Evolutionary conservation across 2,888 invertebrate genomes (phyloP).

Genomic region (Acrobasis suavella): DNA sequence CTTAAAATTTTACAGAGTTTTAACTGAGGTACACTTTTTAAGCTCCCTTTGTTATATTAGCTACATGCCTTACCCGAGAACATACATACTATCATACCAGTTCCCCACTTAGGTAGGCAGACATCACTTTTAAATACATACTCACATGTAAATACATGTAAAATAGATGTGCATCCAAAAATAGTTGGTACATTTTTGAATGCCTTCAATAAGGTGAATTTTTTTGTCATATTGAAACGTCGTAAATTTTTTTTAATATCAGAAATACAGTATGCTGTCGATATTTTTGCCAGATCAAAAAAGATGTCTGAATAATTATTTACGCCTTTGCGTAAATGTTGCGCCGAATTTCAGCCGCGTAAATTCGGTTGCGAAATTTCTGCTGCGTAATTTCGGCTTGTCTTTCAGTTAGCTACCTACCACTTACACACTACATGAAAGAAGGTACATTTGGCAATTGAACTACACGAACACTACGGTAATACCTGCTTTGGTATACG

Average conservation of each 20-base stretch:
- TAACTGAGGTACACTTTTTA: background rate
- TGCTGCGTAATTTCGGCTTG: background rate
- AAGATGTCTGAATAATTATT: background rate
- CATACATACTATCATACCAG: background rate
- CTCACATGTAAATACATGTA: background rate
- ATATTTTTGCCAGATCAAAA: background rate
- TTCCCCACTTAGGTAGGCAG: too few species aligned
- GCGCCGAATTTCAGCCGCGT: background rate
- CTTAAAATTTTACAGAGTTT: background rate
- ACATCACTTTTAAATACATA: background rate
- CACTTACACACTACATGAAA: background rate
- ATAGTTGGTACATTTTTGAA: background rate
- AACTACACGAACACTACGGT: constrained; percentile 5
- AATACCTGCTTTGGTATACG: constrained; percentile 20
- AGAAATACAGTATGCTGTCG: too few species aligned
- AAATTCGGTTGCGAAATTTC: too few species aligned
- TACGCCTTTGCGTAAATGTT: background rate
- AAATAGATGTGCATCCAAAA: background rate
- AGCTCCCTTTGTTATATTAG: background rate
- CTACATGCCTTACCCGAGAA: background rate
- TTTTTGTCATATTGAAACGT: too few species aligned
- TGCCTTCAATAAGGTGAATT: background rate
- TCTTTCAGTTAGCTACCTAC: background rate
- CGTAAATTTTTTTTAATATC: too few species aligned
- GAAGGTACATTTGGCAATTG: constrained; percentile 2